These are phyloP conservation scores for Drosophila pseudotakahashii DNA, from an alignment of 2,888 invertebrate species.

Conservation along the genomic window DNA sequence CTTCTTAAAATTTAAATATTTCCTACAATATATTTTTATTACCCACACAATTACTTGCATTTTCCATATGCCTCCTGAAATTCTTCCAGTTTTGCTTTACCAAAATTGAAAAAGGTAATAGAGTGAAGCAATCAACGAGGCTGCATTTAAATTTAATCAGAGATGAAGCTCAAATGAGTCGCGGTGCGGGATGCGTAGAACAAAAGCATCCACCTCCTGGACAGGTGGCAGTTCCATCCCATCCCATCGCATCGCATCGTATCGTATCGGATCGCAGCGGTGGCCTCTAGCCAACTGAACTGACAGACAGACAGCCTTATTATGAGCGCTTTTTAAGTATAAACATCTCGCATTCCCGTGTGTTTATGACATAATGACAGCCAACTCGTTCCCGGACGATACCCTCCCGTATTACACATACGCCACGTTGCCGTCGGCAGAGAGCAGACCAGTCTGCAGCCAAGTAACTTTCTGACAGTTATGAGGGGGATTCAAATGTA, in stretches of 20 bases:
- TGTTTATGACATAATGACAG: constrained; percentile 78
- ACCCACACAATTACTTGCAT: background rate
- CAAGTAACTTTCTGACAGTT: constrained; percentile 69
- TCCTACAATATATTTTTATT: too few species aligned
- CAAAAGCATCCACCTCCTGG: constrained; percentile 42
- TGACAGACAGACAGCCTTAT: constrained; percentile 56
- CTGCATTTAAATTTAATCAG: constrained; percentile 28
- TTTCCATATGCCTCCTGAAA: background rate
- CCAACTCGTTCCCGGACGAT: constrained; percentile 49
- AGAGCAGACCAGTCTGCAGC: constrained; percentile 24
- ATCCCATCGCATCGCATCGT: constrained; percentile 9
- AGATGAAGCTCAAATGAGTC: constrained; percentile 19
- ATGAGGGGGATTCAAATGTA: constrained; percentile 79
- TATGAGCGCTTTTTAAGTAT: constrained; percentile 61
- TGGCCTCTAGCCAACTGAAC: constrained; percentile 24
- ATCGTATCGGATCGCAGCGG: constrained; percentile 18
- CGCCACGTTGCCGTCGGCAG: constrained; percentile 40
- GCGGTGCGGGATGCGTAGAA: constrained; percentile 12
- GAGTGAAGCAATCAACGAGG: background rate
- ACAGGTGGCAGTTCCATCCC: constrained; percentile 29
- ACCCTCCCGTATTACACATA: constrained; percentile 44
- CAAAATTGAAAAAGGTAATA: background rate
- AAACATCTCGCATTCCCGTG: constrained; percentile 51
- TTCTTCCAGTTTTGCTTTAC: background rate
- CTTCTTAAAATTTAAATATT: too few species aligned